A percentile compares a stretch with the other conserved stretches of the same genome.
These are phyloP conservation scores for Periophthalmodon schlosseri DNA, from an alignment of 2,113 vertebrate species.

Conservation along the genomic window DNA sequence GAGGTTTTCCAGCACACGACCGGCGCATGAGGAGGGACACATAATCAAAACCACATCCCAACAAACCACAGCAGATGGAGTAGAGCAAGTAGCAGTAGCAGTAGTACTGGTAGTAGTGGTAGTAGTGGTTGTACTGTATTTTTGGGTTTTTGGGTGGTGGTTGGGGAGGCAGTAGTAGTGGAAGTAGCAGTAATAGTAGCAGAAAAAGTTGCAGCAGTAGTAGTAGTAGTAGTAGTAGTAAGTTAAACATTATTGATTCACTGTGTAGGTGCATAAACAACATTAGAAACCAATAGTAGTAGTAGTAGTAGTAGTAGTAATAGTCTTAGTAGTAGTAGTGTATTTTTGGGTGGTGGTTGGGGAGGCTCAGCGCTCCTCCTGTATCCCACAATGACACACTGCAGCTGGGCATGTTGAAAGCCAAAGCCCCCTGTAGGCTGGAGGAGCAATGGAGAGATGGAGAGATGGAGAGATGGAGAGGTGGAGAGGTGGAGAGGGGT, in stretches of 20 bases:
- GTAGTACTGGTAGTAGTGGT: too few species aligned
- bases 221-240: too few species aligned
- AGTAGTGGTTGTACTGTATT: too few species aligned
- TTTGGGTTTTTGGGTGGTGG: too few species aligned
- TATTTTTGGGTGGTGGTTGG: slow-evolving; percentile 11
- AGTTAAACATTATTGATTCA: too few species aligned
- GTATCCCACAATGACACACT: slow-evolving; percentile 46
- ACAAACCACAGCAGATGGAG: neutral
- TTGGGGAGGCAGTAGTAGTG: too few species aligned
- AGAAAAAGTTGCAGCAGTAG: too few species aligned
- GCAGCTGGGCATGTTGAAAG: slow-evolving; percentile 56
- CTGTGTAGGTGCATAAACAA: too few species aligned
- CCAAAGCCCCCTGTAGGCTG: slow-evolving; percentile 23
- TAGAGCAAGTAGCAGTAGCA: neutral
- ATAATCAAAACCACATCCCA: slow-evolving; percentile 63
- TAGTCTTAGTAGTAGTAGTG: too few species aligned
- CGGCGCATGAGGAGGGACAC: slow-evolving; percentile 2
- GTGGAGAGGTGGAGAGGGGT: too few species aligned
- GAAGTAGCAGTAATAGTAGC: too few species aligned
- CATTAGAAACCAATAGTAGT: neutral
- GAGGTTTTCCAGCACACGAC: slow-evolving; percentile 22
- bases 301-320: slow-evolving; percentile 17
- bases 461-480: neutral
- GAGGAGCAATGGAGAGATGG: neutral
- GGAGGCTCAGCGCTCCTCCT: slow-evolving; percentile 22